These are phyloP conservation scores for Agapornis roseicollis DNA, from an alignment of 2,113 vertebrate genomes.

Conservation along the genomic window DNA sequence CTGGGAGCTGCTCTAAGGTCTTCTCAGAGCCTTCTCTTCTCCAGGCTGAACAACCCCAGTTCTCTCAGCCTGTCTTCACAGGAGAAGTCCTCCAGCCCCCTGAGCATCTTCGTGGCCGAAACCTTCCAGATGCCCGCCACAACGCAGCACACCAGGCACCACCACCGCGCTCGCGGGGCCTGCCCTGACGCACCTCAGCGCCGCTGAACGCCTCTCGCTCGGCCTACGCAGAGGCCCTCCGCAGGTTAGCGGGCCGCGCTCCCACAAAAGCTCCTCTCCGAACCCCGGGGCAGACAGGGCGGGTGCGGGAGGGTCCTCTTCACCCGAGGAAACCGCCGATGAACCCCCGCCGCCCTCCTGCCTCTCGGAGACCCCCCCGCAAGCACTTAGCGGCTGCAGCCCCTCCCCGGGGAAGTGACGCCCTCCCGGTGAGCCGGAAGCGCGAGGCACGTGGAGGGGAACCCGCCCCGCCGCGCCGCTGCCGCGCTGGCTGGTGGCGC, in stretches of 20 bases:
- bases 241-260: too few relatives aligned
- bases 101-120: background rate
- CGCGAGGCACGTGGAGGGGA: fast-evolving
- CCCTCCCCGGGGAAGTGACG: conserved; percentile 32
- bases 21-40: background rate
- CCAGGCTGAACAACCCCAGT: background rate
- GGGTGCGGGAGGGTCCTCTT: background rate
- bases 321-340: background rate
- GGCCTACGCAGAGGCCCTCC: background rate
- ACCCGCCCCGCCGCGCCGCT: too few relatives aligned
- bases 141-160: background rate
- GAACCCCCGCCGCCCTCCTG: fast-evolving
- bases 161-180: background rate
- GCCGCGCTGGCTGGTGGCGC: too few relatives aligned
- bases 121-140: background rate
- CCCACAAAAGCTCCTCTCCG: background rate
- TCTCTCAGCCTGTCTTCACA: background rate
- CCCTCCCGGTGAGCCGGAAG: background rate
- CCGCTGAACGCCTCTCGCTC: background rate
- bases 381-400: background rate
- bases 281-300: background rate
- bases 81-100: background rate
- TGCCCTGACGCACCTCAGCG: background rate
- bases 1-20: background rate
- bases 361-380: background rate